Evolutionary conservation across 64 coral and sea anemone genomes (phyloP).

Genomic region (Montipora efflorescens): DNA sequence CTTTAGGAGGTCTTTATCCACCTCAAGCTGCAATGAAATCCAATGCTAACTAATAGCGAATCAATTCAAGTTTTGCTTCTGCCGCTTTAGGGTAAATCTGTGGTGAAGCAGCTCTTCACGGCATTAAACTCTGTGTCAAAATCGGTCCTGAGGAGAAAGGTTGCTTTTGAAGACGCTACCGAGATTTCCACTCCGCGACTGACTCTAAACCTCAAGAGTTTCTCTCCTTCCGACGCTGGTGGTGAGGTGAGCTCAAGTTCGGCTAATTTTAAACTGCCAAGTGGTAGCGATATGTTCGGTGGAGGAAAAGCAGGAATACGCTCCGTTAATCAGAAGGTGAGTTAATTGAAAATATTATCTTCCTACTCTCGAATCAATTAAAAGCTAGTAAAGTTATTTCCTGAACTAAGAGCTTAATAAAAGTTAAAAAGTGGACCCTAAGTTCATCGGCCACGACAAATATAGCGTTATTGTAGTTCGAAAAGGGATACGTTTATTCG

Average conservation of each 20-base stretch:
- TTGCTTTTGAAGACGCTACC: conserved; percentile 71
- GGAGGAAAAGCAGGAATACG: neutral
- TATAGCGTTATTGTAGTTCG: too few species aligned
- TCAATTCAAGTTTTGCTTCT: neutral
- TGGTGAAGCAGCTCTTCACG: conserved; percentile 42
- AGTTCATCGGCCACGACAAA: too few species aligned
- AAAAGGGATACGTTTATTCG: too few species aligned
- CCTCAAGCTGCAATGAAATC: too few species aligned
- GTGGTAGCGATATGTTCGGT: conserved; percentile 31
- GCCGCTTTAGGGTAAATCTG: conserved; percentile 45
- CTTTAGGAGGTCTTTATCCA: too few species aligned
- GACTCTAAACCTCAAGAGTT: conserved; percentile 53
- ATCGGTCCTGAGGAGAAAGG: conserved; percentile 65
- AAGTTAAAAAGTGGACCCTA: too few species aligned
- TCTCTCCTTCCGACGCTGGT: neutral
- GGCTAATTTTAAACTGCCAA: conserved; percentile 59
- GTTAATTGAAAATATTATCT: neutral
- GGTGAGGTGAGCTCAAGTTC: conserved; percentile 3
- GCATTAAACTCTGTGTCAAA: conserved; percentile 19
- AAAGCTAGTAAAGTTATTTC: too few species aligned
- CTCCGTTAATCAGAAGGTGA: conserved; percentile 65
- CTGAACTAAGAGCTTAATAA: too few species aligned
- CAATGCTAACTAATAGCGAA: too few species aligned
- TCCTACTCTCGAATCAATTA: too few species aligned
- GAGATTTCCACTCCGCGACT: conserved; percentile 42